These are phyloP conservation scores for Sandelia bainsii DNA, from an alignment of 2,797 vertebrate genomes.

Conservation along the genomic window DNA sequence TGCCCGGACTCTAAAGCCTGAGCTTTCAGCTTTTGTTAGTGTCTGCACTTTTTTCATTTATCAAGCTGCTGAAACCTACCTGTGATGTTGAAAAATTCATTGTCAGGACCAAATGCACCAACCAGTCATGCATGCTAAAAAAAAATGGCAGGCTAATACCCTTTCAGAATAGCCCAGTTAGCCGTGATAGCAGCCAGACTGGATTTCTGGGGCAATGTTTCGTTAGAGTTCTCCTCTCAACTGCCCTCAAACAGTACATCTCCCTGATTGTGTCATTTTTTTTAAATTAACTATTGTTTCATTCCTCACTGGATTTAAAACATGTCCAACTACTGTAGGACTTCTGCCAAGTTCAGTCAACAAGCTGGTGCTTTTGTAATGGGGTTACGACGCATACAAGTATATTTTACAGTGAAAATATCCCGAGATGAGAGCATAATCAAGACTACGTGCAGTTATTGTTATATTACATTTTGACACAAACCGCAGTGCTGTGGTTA, in stretches of 20 bases:
- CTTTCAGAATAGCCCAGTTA: constrained; percentile 35
- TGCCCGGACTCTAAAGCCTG: constrained; percentile 27
- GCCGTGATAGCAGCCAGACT: constrained; percentile 34
- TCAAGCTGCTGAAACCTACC: constrained; percentile 53
- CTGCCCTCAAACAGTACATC: constrained; percentile 9
- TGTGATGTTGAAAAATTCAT: constrained; percentile 70
- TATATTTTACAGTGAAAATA: background rate
- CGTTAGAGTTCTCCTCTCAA: constrained; percentile 24
- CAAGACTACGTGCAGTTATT: too few relatives aligned
- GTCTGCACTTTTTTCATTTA: constrained; percentile 48
- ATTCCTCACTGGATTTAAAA: background rate
- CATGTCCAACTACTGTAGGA: background rate
- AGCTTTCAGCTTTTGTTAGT: constrained; percentile 60
- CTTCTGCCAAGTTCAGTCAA: background rate
- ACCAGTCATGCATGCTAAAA: constrained; percentile 63
- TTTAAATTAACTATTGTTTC: too few relatives aligned
- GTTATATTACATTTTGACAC: background rate
- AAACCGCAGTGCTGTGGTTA: background rate
- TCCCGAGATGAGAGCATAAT: background rate
- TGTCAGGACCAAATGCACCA: constrained; percentile 48
- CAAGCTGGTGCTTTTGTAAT: background rate
- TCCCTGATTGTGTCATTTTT: constrained; percentile 26
- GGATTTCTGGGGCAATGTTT: constrained; percentile 35
- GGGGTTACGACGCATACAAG: background rate
- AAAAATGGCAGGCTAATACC: constrained; percentile 47